These are phyloP conservation scores for Marasmarcha lunaedactyla DNA, from an alignment of 2,888 invertebrate species.

Conservation along the genomic window DNA sequence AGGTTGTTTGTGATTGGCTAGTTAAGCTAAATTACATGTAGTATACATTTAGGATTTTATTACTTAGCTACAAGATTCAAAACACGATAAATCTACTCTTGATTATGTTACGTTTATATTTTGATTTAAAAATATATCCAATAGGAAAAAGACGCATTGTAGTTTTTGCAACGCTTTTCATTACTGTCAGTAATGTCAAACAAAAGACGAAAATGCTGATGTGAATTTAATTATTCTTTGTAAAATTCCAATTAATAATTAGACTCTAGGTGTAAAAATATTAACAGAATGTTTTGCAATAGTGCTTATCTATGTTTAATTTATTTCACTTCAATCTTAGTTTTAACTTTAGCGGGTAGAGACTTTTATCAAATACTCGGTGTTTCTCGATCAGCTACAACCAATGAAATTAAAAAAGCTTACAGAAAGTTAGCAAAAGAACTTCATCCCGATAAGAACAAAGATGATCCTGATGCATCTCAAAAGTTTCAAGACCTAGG, in stretches of 20 bases:
- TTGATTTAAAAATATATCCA: conserved; percentile 4
- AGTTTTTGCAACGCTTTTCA: conserved; percentile 14
- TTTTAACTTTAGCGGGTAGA: conserved; percentile 74
- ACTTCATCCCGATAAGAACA: conserved; percentile 97
- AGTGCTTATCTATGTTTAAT: conserved; percentile 42
- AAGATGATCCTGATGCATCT: conserved; percentile 92
- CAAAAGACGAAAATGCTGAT: neutral
- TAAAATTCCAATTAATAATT: neutral
- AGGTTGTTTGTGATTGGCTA: conserved; percentile 26
- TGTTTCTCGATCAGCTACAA: conserved; percentile 85
- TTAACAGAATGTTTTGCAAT: conserved; percentile 44
- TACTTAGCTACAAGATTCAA: neutral
- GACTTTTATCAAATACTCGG: conserved; percentile 96
- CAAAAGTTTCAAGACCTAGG: conserved; percentile 96
- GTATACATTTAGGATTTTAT: conserved; percentile 5
- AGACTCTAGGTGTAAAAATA: conserved; percentile 24
- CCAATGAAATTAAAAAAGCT: conserved; percentile 97
- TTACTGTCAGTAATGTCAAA: conserved; percentile 4
- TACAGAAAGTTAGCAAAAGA: conserved; percentile 96
- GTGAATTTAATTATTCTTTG: neutral
- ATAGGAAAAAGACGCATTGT: conserved; percentile 8
- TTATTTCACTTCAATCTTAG: conserved; percentile 43
- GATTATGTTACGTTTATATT: neutral
- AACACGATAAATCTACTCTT: neutral
- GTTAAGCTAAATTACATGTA: conserved; percentile 7